phyloP scores from a whole-genome alignment of 2,888 invertebrate species.

The Lathronympha strigana region DNA sequence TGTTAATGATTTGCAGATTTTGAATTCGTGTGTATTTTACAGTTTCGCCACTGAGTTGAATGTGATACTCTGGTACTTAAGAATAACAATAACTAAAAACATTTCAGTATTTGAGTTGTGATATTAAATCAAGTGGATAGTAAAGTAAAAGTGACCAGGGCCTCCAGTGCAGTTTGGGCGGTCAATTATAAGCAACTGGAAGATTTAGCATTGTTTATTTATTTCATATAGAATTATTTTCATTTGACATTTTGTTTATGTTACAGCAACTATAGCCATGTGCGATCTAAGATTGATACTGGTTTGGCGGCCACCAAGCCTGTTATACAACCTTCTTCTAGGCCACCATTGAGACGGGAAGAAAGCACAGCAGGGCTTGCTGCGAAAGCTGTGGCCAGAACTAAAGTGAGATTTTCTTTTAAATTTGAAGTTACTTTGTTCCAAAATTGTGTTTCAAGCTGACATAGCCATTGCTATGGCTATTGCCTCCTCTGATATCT shows the following conservation, averaged over 20 bases:
- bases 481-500: no score
- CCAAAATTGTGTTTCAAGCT: no score
- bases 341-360: constrained; percentile 71
- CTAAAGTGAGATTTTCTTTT: constrained; percentile 56
- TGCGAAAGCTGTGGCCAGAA: constrained; percentile 61
- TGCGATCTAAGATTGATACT: constrained; percentile 77
- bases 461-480: no score
- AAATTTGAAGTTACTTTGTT: constrained; percentile 42
- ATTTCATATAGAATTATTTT: not conserved
- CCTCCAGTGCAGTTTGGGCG: no score
- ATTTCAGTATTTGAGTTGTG: not conserved
- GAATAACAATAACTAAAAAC: not conserved
- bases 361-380: constrained; percentile 74
- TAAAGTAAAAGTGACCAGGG: no score
- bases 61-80: not conserved
- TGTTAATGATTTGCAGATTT: constrained; percentile 25
- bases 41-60: not conserved
- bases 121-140: no score
- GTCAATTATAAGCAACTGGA: no score
- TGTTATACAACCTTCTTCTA: constrained; percentile 58
- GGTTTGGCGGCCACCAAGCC: constrained; percentile 61
- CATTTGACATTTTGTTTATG: not conserved
- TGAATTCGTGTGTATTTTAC: not conserved
- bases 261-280: constrained; percentile 74
- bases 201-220: not conserved